A percentile compares a stretch with the other conserved stretches of the same genome.
Evolutionary conservation across 2,797 vertebrate species (phyloP).

Genomic region (Nasua narica): DNA sequence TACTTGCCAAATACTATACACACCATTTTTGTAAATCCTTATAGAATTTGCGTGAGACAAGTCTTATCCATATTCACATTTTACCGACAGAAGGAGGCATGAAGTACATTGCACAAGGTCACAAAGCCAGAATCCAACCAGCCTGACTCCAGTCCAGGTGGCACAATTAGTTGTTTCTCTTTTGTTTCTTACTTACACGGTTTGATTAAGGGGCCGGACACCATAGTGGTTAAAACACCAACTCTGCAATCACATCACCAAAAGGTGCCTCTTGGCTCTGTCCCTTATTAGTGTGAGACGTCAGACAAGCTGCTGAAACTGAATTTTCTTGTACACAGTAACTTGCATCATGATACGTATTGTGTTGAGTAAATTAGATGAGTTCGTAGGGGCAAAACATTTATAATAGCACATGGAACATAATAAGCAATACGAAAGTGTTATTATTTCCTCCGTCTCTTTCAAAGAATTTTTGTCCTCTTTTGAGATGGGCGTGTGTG

Average conservation of each 20-base stretch:
- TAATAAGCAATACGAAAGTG: neutral
- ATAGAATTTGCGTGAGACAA: accelerated
- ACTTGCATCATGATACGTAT: neutral
- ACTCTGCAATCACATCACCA: accelerated
- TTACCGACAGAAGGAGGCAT: neutral
- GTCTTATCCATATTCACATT: neutral
- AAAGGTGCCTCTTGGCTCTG: neutral
- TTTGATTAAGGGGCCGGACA: neutral
- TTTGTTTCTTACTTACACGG: neutral
- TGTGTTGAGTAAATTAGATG: neutral
- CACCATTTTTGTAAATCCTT: neutral
- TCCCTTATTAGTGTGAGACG: neutral
- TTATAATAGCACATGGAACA: neutral
- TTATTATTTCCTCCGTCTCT: neutral
- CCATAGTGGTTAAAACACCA: neutral
- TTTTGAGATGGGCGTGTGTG: neutral
- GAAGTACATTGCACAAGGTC: neutral
- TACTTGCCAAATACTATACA: neutral
- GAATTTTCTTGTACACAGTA: neutral
- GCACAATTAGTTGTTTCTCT: neutral
- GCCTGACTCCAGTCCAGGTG: neutral
- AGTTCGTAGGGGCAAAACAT: neutral
- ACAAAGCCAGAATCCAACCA: neutral
- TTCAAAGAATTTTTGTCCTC: neutral
- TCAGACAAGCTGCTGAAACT: neutral